Evolutionary conservation across 2,797 vertebrate species (phyloP).

Genomic region (Acanthiza pusilla): DNA sequence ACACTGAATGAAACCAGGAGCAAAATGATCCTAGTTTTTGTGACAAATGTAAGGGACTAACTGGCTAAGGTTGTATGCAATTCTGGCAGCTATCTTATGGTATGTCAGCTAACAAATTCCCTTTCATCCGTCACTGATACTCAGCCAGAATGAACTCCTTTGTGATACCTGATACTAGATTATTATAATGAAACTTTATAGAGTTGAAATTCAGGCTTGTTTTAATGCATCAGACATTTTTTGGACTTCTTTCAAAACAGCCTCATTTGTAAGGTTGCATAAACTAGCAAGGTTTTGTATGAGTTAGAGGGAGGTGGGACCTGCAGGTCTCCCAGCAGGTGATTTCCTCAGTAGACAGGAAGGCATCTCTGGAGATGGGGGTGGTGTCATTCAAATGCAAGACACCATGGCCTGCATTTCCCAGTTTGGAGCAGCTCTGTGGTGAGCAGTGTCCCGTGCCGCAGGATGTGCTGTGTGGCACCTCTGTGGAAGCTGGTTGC

Average conservation of each 20-base stretch:
- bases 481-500: neutral
- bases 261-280: neutral
- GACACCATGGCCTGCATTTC: neutral
- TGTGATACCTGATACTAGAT: neutral
- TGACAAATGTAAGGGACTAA: neutral
- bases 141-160: neutral
- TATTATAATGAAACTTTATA: neutral
- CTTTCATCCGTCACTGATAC: neutral
- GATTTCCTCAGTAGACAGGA: neutral
- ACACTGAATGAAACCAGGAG: neutral
- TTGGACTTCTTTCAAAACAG: neutral
- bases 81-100: neutral
- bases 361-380: neutral
- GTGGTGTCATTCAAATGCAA: neutral
- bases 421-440: neutral
- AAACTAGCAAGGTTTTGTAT: neutral
- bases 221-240: neutral
- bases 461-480: neutral
- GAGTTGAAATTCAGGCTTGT: neutral
- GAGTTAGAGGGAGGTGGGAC: neutral
- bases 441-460: neutral
- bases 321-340: neutral
- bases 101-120: neutral
- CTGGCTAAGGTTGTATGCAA: neutral
- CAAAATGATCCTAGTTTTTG: neutral